A percentile compares a stretch with the other conserved stretches of the same genome.
Evolutionary conservation across 2,888 invertebrate genomes (phyloP).

Genomic region (Melinaea menophilus): DNA sequence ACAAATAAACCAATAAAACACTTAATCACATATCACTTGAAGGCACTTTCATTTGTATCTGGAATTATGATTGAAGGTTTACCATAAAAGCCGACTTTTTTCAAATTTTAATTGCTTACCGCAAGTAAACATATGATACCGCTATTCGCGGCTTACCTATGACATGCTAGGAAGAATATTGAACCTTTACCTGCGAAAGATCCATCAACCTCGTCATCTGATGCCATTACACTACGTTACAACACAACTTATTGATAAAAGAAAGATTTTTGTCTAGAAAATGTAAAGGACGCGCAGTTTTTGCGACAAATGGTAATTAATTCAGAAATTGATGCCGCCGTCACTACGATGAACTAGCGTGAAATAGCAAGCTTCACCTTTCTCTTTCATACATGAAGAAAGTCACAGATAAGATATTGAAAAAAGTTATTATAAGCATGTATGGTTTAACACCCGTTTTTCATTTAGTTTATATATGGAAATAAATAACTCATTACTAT

Average conservation of each 20-base stretch:
- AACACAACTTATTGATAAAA: slow-evolving; percentile 58
- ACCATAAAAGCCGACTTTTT: slow-evolving; percentile 51
- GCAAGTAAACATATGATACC: slow-evolving; percentile 80
- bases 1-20: slow-evolving; percentile 55
- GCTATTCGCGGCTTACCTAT: slow-evolving; percentile 79
- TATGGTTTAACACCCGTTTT: no score
- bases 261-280: slow-evolving; percentile 67
- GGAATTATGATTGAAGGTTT: slow-evolving; percentile 34
- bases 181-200: slow-evolving; percentile 88
- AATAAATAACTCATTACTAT: no score
- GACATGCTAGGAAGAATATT: slow-evolving; percentile 73
- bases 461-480: no score
- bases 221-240: slow-evolving; percentile 83
- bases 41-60: slow-evolving; percentile 31
- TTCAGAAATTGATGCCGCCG: slow-evolving; percentile 79
- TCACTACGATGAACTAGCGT: slow-evolving; percentile 65
- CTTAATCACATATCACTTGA: slow-evolving; percentile 36
- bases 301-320: slow-evolving; percentile 79
- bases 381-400: slow-evolving; percentile 52
- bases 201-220: slow-evolving; percentile 92
- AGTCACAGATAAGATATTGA: slow-evolving; percentile 30
- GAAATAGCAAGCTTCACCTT: slow-evolving; percentile 44
- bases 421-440: no score
- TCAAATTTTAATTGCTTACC: slow-evolving; percentile 76
- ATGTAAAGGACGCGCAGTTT: slow-evolving; percentile 78